Base-by-base conservation (phyloP, 2,888 invertebrate genomes). In the Drepana falcataria region DNA sequence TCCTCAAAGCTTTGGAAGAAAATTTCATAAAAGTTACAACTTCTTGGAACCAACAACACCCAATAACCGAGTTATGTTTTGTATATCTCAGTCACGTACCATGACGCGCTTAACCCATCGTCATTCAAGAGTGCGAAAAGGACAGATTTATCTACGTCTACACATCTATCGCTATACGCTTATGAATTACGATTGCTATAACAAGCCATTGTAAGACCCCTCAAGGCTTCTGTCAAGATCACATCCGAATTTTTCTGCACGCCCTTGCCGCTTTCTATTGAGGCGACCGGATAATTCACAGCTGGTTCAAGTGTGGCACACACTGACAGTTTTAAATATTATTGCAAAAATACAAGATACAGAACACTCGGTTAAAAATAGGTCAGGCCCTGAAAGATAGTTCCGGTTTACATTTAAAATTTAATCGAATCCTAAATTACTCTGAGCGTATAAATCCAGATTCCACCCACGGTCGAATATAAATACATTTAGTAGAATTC, bases 201-300 rank as follows among this genome's bases (percentile, higher is more conserved):
- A 21, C 21, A 21, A 21, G 21, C 21, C 37, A 37, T 37, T 5
- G 3, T 5, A 37, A 37, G 9, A 2, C 41, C 7, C 41, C 49
- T 44, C 44, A 48, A 53, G 53, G 51, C 47, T 35, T 0, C 59
- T 64, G 63, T 69, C 69, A 66, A 67, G 69, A 63, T 65, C 66
- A 63, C 56, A 53, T 59, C 35, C 54, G 61, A 59, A 60, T 63
- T 65, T 60, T 60, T 67, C 52, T 48, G 59, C 56, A 51, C 62
- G 67, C 57, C 68, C 69, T 71, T 67, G 69, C 48, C 56, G 66
- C 69, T 71, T 71, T 71, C 71, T 71, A 69, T 69, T 68, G 68
- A 61, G 53, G 64, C 59, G 56, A 55, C 59, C 55, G 48, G 59
- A 48, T 54, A 60, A 60, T 53, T 3, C 48, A 48, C 6, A 44